Conservation (phyloP, 2,888 invertebrate genomes). For the Coenonympha glycerion region DNA sequence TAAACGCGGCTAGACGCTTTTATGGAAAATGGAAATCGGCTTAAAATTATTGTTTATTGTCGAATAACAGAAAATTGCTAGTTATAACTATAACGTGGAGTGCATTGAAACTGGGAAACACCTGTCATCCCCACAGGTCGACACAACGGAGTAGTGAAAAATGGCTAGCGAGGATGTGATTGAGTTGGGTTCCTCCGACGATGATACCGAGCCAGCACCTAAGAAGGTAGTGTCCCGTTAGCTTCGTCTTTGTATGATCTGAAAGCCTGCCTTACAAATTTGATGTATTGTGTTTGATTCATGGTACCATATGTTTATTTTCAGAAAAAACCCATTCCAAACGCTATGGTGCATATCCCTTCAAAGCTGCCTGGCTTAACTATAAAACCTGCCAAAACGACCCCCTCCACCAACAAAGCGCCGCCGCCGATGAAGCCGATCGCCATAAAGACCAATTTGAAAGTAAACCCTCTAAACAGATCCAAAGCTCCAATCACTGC, state of each 20-base stretch:
- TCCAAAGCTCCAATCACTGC: background rate
- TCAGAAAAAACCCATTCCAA: slow-evolving; percentile 50
- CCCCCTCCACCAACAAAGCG: background rate
- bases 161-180: slow-evolving; percentile 67
- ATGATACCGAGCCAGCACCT: slow-evolving; percentile 55
- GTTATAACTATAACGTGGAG: too few relatives aligned
- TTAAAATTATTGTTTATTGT: too few relatives aligned
- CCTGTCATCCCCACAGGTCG: slow-evolving; percentile 47
- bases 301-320: background rate
- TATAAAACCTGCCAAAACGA: slow-evolving; percentile 42
- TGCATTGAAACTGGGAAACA: too few relatives aligned
- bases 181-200: slow-evolving; percentile 67
- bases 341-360: slow-evolving; percentile 68
- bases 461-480: background rate
- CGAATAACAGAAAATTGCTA: too few relatives aligned
- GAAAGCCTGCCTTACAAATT: background rate
- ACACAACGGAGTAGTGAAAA: slow-evolving; percentile 20
- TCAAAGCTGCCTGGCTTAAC: slow-evolving; percentile 44
- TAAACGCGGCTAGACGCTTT: too few relatives aligned
- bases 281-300: background rate
- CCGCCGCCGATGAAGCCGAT: slow-evolving; percentile 1
- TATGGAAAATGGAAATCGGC: too few relatives aligned
- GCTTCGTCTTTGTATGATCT: background rate
- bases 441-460: slow-evolving; percentile 1
- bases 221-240: slow-evolving; percentile 50